Percentiles rank a stretch among this genome's conserved stretches.
Conservation (phyloP, 2,113 vertebrate genomes). For the Chroicocephalus ridibundus region DNA sequence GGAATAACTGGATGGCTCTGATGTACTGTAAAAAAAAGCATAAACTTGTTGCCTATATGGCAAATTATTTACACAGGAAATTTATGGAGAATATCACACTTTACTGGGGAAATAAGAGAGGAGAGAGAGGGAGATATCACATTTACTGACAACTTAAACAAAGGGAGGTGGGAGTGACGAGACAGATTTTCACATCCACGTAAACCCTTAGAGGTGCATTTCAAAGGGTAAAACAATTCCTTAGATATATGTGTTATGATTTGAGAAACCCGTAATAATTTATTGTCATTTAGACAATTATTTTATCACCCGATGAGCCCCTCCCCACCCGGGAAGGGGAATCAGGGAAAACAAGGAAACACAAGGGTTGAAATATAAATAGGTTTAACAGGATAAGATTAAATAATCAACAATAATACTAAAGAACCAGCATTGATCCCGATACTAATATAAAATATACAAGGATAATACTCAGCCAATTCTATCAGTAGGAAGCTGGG, state of each 20-base stretch:
- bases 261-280: too few species aligned
- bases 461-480: too few species aligned
- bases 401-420: too few species aligned
- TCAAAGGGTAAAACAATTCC: neutral
- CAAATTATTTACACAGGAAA: neutral
- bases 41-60: neutral
- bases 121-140: neutral
- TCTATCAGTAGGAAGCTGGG: too few species aligned
- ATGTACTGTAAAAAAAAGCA: neutral
- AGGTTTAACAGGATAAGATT: too few species aligned
- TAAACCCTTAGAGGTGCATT: neutral
- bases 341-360: too few species aligned
- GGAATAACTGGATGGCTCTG: neutral
- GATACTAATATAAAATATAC: too few species aligned
- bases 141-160: neutral
- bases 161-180: neutral
- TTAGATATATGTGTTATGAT: neutral
- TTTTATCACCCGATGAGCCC: too few species aligned
- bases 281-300: too few species aligned
- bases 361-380: too few species aligned
- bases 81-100: neutral
- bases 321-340: too few species aligned
- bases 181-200: neutral
- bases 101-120: neutral
- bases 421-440: too few species aligned